Conservation (phyloP, 1,140 invertebrate species). For the Drosophila punjabiensis region DNA sequence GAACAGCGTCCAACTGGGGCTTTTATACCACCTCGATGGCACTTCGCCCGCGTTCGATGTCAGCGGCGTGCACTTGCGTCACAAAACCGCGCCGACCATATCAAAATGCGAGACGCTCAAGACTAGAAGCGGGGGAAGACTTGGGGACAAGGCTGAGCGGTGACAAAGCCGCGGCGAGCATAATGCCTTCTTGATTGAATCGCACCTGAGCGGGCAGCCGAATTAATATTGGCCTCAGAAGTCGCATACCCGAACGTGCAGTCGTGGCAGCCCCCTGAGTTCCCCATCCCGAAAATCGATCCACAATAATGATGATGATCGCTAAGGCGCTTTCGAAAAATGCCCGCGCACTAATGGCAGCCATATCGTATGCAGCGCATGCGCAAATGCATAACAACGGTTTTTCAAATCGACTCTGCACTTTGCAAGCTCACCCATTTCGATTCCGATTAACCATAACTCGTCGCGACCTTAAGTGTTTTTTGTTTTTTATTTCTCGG, state of each 20-base stretch:
- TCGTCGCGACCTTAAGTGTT: conserved; percentile 59
- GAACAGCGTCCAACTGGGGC: conserved; percentile 66
- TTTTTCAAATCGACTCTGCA: conserved; percentile 65
- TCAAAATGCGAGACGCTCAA: conserved; percentile 66
- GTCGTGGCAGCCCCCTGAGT: conserved; percentile 9
- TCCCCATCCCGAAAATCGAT: conserved; percentile 36
- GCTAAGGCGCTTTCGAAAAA: conserved; percentile 70
- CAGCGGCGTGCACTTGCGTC: conserved; percentile 77
- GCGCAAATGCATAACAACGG: conserved; percentile 83
- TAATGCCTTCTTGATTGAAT: conserved; percentile 83
- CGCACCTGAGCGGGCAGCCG: conserved; percentile 56
- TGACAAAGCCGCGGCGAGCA: conserved; percentile 67
- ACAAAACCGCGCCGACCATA: conserved; percentile 69
- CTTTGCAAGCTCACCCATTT: conserved; percentile 67
- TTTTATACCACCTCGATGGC: conserved; percentile 76
- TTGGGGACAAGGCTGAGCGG: conserved; percentile 52
- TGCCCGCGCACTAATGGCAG: conserved; percentile 42
- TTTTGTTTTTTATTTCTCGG: conserved; percentile 4
- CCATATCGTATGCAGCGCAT: conserved; percentile 77
- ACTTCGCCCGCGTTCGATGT: conserved; percentile 57
- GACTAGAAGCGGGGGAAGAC: conserved; percentile 63
- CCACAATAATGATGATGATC: conserved; percentile 46
- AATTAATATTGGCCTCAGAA: conserved; percentile 81
- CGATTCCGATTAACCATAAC: conserved; percentile 32
- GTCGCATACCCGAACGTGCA: conserved; percentile 72